Percentiles rank a stretch among this genome's conserved stretches.
These are phyloP conservation scores for Oryzaephilus surinamensis DNA, from an alignment of 1,140 invertebrate species.

Conservation along the genomic window DNA sequence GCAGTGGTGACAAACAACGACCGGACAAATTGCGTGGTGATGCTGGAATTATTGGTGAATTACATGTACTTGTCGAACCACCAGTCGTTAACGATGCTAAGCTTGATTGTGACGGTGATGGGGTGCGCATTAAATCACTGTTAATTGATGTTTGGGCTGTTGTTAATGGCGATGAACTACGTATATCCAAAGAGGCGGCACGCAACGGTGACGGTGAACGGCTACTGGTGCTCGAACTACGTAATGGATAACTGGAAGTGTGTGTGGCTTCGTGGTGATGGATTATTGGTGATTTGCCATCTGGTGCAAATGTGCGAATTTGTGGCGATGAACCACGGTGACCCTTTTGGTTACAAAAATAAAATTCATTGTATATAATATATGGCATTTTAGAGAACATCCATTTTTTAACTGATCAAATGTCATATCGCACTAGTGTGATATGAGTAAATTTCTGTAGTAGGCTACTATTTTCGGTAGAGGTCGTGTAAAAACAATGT, in stretches of 20 bases:
- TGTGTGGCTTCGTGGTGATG: slow-evolving; percentile 36
- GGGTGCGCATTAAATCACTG: slow-evolving; percentile 22
- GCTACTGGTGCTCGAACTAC: slow-evolving; percentile 34
- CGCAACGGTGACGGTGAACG: slow-evolving; percentile 64
- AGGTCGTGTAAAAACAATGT: too few species aligned
- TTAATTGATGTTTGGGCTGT: slow-evolving; percentile 24
- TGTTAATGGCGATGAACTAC: slow-evolving; percentile 43
- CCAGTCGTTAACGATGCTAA: slow-evolving; percentile 44
- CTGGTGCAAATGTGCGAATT: slow-evolving; percentile 63
- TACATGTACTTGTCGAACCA: slow-evolving; percentile 38
- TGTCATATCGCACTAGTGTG: too few species aligned
- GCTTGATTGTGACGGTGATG: slow-evolving; percentile 47
- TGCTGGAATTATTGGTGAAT: slow-evolving; percentile 40
- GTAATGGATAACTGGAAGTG: slow-evolving; percentile 39
- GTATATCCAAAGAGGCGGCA: slow-evolving; percentile 60
- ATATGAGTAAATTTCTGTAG: too few species aligned
- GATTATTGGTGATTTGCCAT: slow-evolving; percentile 48
- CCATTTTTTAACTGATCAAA: too few species aligned
- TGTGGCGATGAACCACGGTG: slow-evolving; percentile 69
- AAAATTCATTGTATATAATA: too few species aligned
- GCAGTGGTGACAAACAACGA: slow-evolving; percentile 52
- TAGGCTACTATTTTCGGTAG: too few species aligned
- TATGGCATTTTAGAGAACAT: too few species aligned
- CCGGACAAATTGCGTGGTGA: slow-evolving; percentile 33
- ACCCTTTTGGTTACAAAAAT: too few species aligned